Evolutionary conservation across 2,888 invertebrate species (phyloP).

Genomic region (Entomobrya multifasciata): DNA sequence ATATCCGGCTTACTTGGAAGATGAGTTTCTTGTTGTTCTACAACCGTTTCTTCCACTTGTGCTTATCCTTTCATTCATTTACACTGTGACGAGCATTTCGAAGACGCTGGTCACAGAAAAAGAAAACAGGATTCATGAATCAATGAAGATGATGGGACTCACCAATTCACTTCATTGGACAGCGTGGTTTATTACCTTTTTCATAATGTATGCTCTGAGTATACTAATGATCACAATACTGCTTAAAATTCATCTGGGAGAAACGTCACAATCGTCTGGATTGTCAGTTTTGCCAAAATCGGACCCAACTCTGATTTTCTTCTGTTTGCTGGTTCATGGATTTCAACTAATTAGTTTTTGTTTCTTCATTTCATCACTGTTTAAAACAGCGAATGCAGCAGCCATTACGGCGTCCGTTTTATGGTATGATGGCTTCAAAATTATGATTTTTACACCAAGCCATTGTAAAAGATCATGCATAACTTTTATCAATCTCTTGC

Average conservation of each 20-base stretch:
- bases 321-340: constrained; percentile 88
- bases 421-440: constrained; percentile 85
- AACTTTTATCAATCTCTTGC: background rate
- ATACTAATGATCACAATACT: constrained; percentile 81
- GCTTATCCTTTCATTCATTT: constrained; percentile 85
- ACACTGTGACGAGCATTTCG: constrained; percentile 74
- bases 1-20: constrained; percentile 87
- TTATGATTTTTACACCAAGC: no score
- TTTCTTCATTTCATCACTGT: constrained; percentile 90
- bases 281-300: constrained; percentile 82
- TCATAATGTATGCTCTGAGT: constrained; percentile 86
- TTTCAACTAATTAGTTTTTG: constrained; percentile 88
- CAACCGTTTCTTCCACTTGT: constrained; percentile 88
- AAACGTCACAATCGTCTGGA: constrained; percentile 35
- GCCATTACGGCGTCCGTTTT: constrained; percentile 89
- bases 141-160: constrained; percentile 95
- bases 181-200: constrained; percentile 91
- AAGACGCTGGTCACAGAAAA: constrained; percentile 75
- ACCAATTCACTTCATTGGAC: constrained; percentile 91
- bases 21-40: constrained; percentile 86
- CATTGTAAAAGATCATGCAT: no score
- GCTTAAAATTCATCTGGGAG: constrained; percentile 69
- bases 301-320: constrained; percentile 85
- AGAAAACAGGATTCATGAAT: constrained; percentile 85
- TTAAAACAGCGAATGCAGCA: constrained; percentile 87